A percentile compares a stretch with the other conserved stretches of the same genome.
phyloP scores from a whole-genome alignment of 2,113 vertebrate genomes.

The Condylura cristata region DNA sequence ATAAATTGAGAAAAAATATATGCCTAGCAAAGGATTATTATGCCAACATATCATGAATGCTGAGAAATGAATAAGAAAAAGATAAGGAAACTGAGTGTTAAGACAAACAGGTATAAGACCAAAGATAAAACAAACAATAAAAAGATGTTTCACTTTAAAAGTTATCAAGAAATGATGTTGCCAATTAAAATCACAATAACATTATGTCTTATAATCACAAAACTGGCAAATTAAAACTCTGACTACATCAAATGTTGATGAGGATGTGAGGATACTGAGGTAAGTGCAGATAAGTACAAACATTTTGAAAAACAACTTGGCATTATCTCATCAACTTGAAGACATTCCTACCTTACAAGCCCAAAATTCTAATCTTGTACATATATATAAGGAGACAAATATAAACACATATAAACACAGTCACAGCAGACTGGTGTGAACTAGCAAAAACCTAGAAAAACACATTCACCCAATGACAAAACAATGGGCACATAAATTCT shows the following conservation, averaged over 20 bases:
- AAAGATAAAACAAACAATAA: background rate
- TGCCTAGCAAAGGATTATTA: background rate
- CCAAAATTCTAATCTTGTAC: background rate
- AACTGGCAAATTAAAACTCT: background rate
- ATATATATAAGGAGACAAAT: too few species aligned
- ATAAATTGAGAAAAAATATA: background rate
- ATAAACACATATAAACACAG: background rate
- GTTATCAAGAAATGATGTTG: background rate
- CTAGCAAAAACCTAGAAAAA: background rate
- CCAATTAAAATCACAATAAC: background rate
- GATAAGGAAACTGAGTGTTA: background rate
- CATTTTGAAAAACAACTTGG: background rate
- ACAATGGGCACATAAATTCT: background rate
- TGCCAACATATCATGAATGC: background rate
- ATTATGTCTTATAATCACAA: background rate
- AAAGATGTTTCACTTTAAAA: background rate
- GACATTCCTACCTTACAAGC: background rate
- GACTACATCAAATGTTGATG: background rate
- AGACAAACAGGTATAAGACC: background rate
- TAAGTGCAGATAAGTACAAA: background rate
- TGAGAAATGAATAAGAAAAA: background rate
- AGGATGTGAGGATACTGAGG: background rate
- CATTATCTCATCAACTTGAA: background rate
- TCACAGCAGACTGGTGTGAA: background rate
- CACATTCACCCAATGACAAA: too few species aligned